Conservation (phyloP, 1,140 invertebrate species). For the Cecropterus lyciades region DNA sequence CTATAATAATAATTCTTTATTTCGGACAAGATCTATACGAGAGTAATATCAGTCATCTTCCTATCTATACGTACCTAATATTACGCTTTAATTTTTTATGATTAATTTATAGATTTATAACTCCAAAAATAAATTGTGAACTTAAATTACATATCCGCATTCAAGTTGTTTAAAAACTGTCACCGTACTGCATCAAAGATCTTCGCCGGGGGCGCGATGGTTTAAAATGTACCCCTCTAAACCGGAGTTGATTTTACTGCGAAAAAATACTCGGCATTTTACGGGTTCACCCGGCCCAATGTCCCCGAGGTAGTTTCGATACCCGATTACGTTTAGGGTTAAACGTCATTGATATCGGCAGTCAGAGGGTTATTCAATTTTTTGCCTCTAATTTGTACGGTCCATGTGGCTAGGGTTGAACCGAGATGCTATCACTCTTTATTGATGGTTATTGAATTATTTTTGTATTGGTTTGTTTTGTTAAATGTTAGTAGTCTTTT, state of each 20-base stretch:
- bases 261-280: slow-evolving; percentile 80
- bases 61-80: too few species aligned
- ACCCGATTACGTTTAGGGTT: slow-evolving; percentile 81
- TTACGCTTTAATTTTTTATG: too few species aligned
- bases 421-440: slow-evolving; percentile 63
- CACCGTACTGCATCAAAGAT: neutral
- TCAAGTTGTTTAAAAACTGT: neutral
- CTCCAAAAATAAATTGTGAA: neutral
- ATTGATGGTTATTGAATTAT: slow-evolving; percentile 66
- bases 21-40: too few species aligned
- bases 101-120: too few species aligned
- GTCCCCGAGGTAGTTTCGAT: slow-evolving; percentile 82
- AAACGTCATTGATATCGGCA: slow-evolving; percentile 81
- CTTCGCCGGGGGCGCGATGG: slow-evolving; percentile 44
- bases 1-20: too few species aligned
- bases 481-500: neutral
- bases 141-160: neutral
- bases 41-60: too few species aligned
- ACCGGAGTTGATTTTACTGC: slow-evolving; percentile 74
- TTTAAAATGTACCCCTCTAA: slow-evolving; percentile 60
- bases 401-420: slow-evolving; percentile 63
- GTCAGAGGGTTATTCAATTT: slow-evolving; percentile 74
- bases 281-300: slow-evolving; percentile 64
- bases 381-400: slow-evolving; percentile 78
- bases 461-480: slow-evolving; percentile 43